Percentiles rank a stretch among this genome's conserved stretches.
Evolutionary conservation across 2,113 vertebrate species (phyloP).

Genomic region (Eidolon helvum): DNA sequence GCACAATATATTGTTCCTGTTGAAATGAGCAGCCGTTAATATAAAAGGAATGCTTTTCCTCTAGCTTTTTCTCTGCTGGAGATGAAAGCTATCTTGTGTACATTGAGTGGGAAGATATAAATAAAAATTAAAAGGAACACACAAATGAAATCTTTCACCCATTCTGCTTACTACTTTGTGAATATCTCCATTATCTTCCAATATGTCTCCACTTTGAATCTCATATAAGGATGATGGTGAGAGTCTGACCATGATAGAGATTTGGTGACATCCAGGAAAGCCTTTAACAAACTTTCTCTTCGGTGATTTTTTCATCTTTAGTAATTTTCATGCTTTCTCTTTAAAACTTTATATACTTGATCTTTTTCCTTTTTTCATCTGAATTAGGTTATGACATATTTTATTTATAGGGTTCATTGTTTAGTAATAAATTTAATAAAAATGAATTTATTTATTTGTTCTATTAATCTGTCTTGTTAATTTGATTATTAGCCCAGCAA

Average conservation of each 20-base stretch:
- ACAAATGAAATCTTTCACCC: background rate
- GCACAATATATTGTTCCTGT: background rate
- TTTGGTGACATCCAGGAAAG: background rate
- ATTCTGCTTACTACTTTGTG: background rate
- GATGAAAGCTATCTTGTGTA: background rate
- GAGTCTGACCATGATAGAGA: background rate
- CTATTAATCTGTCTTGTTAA: background rate
- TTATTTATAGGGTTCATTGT: background rate
- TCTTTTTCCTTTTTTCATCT: background rate
- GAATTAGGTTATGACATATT: background rate
- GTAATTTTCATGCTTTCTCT: background rate
- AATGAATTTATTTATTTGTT: background rate
- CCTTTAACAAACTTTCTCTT: background rate
- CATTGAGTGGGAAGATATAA: background rate
- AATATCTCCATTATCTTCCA: background rate
- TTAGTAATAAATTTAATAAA: background rate
- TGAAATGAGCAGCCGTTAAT: background rate
- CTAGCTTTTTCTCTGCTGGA: background rate
- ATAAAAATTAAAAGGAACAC: background rate
- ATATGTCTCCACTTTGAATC: background rate
- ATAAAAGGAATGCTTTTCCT: background rate
- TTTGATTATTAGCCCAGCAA: background rate
- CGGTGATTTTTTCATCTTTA: background rate
- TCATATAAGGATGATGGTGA: background rate
- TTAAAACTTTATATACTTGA: background rate